These are phyloP conservation scores for Gobio occitaniae DNA, from an alignment of 2,797 vertebrate genomes.

Conservation along the genomic window DNA sequence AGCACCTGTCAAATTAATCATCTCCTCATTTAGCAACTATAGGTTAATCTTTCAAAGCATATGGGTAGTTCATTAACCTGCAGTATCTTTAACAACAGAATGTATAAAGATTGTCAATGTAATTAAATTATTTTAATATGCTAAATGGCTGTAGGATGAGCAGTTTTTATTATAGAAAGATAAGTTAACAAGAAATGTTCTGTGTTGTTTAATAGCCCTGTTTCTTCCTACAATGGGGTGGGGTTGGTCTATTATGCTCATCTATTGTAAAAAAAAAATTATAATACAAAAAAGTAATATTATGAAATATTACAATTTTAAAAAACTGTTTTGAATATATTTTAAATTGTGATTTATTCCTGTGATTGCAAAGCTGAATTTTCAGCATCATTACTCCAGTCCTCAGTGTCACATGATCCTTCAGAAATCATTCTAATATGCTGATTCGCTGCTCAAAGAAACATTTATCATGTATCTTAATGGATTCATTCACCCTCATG, in stretches of 20 bases:
- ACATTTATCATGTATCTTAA: neutral
- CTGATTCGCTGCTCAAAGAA: neutral
- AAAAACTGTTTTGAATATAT: neutral
- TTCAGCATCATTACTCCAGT: neutral
- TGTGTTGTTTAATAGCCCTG: neutral
- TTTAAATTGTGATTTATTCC: neutral
- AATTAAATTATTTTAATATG: neutral
- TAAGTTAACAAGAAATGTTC: neutral
- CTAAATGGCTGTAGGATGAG: slow-evolving; percentile 2
- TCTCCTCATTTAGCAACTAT: slow-evolving; percentile 26
- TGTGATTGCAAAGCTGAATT: neutral
- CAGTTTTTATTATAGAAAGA: neutral
- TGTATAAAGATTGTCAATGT: slow-evolving; percentile 1
- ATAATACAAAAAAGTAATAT: neutral
- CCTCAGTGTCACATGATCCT: neutral
- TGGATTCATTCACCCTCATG: neutral
- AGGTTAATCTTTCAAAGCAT: slow-evolving; percentile 29
- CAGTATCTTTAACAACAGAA: slow-evolving; percentile 1
- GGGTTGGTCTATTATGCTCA: neutral
- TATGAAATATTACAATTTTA: neutral
- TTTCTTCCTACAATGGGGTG: neutral
- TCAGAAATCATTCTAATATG: neutral
- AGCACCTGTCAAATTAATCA: slow-evolving; percentile 32
- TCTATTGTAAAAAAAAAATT: too few species aligned
- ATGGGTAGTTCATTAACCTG: slow-evolving; percentile 27